Percentiles rank a stretch among this genome's conserved stretches.
phyloP scores from a whole-genome alignment of 1,140 invertebrate genomes.

The Fopius arisanus region DNA sequence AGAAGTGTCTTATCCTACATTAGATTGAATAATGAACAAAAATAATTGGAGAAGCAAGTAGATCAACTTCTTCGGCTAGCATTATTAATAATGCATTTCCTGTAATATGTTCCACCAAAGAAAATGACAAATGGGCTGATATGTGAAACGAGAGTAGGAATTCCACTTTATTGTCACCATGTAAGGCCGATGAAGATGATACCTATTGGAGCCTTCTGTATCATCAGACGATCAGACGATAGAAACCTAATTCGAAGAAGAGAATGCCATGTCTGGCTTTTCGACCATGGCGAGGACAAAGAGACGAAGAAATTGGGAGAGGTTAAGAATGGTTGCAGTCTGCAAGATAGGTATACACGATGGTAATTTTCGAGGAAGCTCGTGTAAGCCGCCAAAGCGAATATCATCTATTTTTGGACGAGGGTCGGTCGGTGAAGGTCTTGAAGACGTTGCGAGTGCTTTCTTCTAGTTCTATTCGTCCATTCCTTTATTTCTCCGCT shows the following conservation, averaged over 20 bases:
- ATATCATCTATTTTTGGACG: constrained; percentile 23
- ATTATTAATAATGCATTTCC: too few species aligned
- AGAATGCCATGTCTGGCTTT: not conserved
- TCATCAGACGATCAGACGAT: not conserved
- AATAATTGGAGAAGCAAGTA: too few species aligned
- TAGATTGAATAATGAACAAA: too few species aligned
- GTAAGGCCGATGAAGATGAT: too few species aligned
- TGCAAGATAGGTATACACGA: not conserved
- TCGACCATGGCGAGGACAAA: not conserved
- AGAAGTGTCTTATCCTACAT: too few species aligned
- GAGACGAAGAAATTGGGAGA: not conserved
- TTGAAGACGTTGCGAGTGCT: not conserved
- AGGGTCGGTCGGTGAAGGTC: constrained; percentile 25
- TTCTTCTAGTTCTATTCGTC: not conserved
- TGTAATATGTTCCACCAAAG: too few species aligned
- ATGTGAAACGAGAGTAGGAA: too few species aligned
- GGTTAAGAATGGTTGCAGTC: too few species aligned
- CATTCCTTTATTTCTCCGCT: not conserved
- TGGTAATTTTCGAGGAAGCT: constrained; percentile 24
- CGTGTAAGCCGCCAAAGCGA: constrained; percentile 19
- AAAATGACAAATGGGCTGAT: too few species aligned
- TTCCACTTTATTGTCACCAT: too few species aligned
- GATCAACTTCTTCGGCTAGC: too few species aligned
- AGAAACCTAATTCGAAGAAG: constrained; percentile 15
- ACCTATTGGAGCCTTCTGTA: too few species aligned